A percentile compares a stretch with the other conserved stretches of the same genome.
Evolutionary conservation across 2,888 invertebrate species (phyloP).

Genomic region (Yponomeuta sedellus): DNA sequence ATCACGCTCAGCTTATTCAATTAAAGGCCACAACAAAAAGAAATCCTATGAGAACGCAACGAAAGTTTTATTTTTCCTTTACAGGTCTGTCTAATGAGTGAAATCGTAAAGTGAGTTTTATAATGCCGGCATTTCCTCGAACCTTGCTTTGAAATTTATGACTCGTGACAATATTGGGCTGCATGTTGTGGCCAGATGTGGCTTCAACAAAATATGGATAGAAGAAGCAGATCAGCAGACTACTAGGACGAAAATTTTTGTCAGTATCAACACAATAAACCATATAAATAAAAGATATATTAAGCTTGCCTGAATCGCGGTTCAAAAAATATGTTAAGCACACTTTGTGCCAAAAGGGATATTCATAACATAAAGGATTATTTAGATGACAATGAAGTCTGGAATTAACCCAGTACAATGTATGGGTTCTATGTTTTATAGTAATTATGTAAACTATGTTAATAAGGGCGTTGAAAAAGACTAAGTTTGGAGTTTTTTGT

Average conservation of each 20-base stretch:
- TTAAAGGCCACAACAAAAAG: background rate
- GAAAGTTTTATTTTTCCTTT: background rate
- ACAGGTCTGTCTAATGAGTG: background rate
- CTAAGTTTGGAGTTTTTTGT: no score
- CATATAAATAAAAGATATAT: no score
- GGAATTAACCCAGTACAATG: no score
- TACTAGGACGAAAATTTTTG: background rate
- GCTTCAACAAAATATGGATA: background rate
- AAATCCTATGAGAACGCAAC: background rate
- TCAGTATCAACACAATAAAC: background rate
- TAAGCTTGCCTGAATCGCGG: no score
- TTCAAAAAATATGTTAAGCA: no score
- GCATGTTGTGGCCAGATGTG: slow-evolving; percentile 11
- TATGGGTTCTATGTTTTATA: no score
- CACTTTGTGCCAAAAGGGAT: no score
- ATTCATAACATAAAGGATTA: no score
- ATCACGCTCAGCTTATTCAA: background rate
- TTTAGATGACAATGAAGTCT: no score
- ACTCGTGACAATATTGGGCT: slow-evolving; percentile 1
- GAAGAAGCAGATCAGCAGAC: background rate
- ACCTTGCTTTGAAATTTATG: slow-evolving; percentile 7
- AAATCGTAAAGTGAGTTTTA: slow-evolving; percentile 9
- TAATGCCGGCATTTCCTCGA: slow-evolving; percentile 13
- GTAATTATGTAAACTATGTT: no score
- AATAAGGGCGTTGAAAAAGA: no score